Conservation (phyloP, 2,888 invertebrate genomes). For the Athalia cordata region DNA sequence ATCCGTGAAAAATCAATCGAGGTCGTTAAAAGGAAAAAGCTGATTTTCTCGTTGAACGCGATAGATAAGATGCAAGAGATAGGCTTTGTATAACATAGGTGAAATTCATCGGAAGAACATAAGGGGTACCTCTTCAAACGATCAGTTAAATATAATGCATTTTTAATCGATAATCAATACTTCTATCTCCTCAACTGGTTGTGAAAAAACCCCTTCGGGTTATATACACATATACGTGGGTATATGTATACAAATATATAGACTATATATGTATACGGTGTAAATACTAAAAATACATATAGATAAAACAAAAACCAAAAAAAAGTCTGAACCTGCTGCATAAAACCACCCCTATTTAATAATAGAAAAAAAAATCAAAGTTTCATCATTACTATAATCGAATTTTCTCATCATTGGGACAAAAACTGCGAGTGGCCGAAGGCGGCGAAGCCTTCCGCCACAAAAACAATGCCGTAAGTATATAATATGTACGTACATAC, state of each 20-base stretch:
- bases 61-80: not conserved
- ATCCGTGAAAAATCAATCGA: not conserved
- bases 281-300: not conserved
- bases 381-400: not conserved
- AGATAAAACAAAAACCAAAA: too few species aligned
- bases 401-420: slow-evolving; percentile 66
- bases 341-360: not conserved
- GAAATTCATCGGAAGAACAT: too few species aligned
- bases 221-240: not conserved
- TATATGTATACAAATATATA: not conserved
- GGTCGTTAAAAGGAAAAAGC: not conserved
- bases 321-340: too few species aligned
- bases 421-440: slow-evolving; percentile 68
- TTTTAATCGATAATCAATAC: slow-evolving; percentile 30
- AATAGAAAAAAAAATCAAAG: not conserved
- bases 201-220: not conserved
- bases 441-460: slow-evolving; percentile 71
- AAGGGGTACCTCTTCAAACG: not conserved
- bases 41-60: not conserved
- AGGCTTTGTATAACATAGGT: too few species aligned
- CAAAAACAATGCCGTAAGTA: slow-evolving; percentile 69
- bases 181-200: not conserved
- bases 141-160: not conserved
- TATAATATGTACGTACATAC: not conserved
- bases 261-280: not conserved